Evolutionary conservation across 30 jellyfish, hydroid and myxozoan species (phyloP), one percentile per base, ranked within the genome.

Genomic region (Rhopilema esculentum): DNA sequence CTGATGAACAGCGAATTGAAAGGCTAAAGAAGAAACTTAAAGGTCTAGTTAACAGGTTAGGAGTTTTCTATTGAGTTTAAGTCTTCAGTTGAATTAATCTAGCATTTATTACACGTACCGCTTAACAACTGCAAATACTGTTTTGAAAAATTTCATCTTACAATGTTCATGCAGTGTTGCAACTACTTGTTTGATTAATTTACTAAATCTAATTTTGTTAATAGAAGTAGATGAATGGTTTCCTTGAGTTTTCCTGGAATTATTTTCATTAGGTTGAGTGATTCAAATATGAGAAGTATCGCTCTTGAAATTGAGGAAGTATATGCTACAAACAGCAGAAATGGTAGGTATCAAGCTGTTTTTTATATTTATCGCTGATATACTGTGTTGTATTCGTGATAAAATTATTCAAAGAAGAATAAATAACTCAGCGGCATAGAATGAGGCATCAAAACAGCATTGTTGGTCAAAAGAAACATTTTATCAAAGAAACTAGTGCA

Each of bases 11-110:
- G 32, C 88, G 83, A 68, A 65, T 74, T 27, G 97, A 93, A 23
- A 77, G 96, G 15, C 24, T 93, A 28, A 88, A 85, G 86, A 93
- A 93, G 79, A 92, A 83, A 49, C 33, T 93, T 63, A 93, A 93
- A 66, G 97, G 97, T 7, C 78, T 88, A 8, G 62, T 93, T 2
- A 93, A 93, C 86, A 87, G 97, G 27, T 70, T 6, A 20, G 81
- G 7, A 20, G 6, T 24, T 18, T 19, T 7, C 8, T 19, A 4
- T 30, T 24, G 17, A 20, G 17, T 40, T 40, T 40, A 40, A 40
- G 57, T 2, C 57, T 40, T 40, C 57, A 40, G 12, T 6, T 12
- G 6, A n/a, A n/a, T n/a, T n/a, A n/a, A n/a, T n/a, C n/a, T n/a
- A 40, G 57, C 6, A 12, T 40, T 40, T 40, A 40, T 40, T 40